phyloP scores from a whole-genome alignment of 2,113 vertebrate genomes.

The Osmerus eperlanus region DNA sequence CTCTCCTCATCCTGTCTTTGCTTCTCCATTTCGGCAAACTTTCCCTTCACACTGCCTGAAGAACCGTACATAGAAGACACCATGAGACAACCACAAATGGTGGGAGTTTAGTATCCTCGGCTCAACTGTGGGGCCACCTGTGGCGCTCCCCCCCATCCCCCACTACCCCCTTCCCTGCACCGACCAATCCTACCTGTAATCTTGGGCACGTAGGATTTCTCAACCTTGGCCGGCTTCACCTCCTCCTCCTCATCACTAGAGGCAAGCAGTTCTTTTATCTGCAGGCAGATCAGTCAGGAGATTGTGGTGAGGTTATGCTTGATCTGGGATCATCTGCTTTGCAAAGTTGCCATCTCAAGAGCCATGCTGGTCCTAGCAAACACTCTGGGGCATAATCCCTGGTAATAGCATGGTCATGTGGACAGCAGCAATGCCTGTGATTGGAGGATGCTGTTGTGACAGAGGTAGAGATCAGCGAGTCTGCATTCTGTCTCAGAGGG shows the following conservation, averaged over 20 bases:
- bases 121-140: background rate
- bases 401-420: constrained; percentile 63
- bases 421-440: constrained; percentile 43
- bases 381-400: constrained; percentile 61
- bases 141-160: background rate
- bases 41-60: constrained; percentile 95
- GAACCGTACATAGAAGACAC: constrained; percentile 19
- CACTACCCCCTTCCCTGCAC: background rate
- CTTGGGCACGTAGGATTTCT: constrained; percentile 96
- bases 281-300: constrained; percentile 49
- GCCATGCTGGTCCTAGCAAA: constrained; percentile 68
- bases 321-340: constrained; percentile 70
- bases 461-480: constrained; percentile 48
- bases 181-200: constrained; percentile 83
- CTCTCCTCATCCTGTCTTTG: constrained; percentile 88
- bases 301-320: constrained; percentile 60
- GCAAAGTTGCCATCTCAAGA: constrained; percentile 41
- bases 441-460: constrained; percentile 54
- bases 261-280: constrained; percentile 90
- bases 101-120: background rate
- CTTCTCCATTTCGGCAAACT: constrained; percentile 97
- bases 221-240: constrained; percentile 75
- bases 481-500: constrained; percentile 36
- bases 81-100: background rate
- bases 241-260: constrained; percentile 93